Evolutionary conservation across 2,113 vertebrate species (phyloP), one percentile per base, ranked within the genome.

Genomic region (Manacus vitellinus): DNA sequence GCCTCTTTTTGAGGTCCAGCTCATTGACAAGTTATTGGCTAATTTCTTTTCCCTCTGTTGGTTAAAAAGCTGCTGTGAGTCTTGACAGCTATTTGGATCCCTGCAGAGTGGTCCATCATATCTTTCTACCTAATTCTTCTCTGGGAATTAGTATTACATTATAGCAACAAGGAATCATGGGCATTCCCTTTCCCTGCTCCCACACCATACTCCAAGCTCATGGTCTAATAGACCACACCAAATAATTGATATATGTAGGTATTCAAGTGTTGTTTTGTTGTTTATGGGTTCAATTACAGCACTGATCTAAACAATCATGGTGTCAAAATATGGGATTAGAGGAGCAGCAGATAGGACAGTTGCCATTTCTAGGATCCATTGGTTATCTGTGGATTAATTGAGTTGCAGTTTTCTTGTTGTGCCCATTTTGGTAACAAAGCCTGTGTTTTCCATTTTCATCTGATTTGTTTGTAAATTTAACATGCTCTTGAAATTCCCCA

Each of bases 381-480:
- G 24, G 43, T 78, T 91, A 95, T 85, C 84, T 79, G 17, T 56
- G 61, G 47, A 12, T 25, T 4, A 72, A 39, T 8, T 71, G 55
- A 94, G 56, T 35, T n/a, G 73, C 4, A 17, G 25, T 59, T 85
- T 87, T 84, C n/a, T 85, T 88, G 65, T 80, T 85, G 44, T 43
- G 54, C 31, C 31, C 56, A 33, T 62, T 89, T 61, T n/a, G 33
- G 66, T 65, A 95, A 89, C 84, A 94, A 78, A 96, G 81, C 16
- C 33, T 24, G 8, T 89, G 81, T 89, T 95, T 96, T 88, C 46
- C 35, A 59, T 94, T 93, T 89, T 79, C 78, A n/a, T 66, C 58
- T 28, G 8, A 47, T 55, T 82, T 96, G 92, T 96, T 97, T 96
- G 74, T 95, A 96, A 96, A 92, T 89, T 79, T 66, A 49, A 75